phyloP scores from a whole-genome alignment of 2,888 invertebrate genomes.

The Cylloceria caligata region DNA sequence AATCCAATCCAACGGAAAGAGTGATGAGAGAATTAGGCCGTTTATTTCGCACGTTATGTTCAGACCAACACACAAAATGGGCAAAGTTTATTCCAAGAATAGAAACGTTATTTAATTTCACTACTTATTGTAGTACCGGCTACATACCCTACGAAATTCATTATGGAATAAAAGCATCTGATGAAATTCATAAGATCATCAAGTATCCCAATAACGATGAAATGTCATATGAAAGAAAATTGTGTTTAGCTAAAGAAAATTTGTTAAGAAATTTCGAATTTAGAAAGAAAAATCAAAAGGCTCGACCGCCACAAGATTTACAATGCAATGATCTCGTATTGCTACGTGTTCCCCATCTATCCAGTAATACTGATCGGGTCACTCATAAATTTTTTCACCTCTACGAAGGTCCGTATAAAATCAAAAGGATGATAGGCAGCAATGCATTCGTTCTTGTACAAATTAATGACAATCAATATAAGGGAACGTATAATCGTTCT shows the following conservation, averaged over 20 bases:
- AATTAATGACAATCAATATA: too few relatives aligned
- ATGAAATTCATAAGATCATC: background rate
- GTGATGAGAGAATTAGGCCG: conserved; percentile 29
- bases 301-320: background rate
- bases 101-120: background rate
- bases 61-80: conserved; percentile 11
- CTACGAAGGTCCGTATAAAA: conserved; percentile 38
- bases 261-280: background rate
- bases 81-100: conserved; percentile 1
- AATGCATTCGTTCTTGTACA: conserved; percentile 11
- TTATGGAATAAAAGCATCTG: background rate
- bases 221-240: background rate
- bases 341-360: conserved; percentile 28
- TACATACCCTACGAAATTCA: background rate
- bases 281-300: background rate
- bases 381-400: conserved; percentile 45
- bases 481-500: too few relatives aligned
- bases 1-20: conserved; percentile 48
- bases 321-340: conserved; percentile 30
- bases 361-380: conserved; percentile 30
- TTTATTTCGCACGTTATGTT: conserved; percentile 8
- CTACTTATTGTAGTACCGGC: conserved; percentile 16
- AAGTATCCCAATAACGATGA: background rate
- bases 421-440: background rate
- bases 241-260: conserved; percentile 7